Percentiles rank a stretch among this genome's conserved stretches.
phyloP scores from a whole-genome alignment of 2,888 invertebrate genomes.

The Selenia dentaria region DNA sequence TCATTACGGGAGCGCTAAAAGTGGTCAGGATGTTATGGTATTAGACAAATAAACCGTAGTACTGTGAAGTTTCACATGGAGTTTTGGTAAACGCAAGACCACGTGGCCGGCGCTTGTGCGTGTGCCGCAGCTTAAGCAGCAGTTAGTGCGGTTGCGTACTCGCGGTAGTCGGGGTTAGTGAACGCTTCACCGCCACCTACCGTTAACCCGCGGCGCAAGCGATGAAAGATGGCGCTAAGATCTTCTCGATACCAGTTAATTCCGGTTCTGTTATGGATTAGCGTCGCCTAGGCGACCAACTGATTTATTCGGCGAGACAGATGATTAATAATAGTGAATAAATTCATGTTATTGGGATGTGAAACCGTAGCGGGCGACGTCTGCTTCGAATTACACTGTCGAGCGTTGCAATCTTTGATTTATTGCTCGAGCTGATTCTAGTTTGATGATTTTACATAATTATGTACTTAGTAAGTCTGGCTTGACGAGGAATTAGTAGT shows the following conservation, averaged over 20 bases:
- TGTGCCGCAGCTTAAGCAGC: conserved; percentile 3
- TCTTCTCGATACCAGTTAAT: conserved; percentile 19
- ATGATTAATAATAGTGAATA: conserved; percentile 31
- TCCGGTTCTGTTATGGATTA: conserved; percentile 29
- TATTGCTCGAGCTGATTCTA: conserved; percentile 2
- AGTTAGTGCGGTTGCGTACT: conserved; percentile 17
- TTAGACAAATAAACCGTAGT: conserved; percentile 39
- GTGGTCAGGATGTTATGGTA: conserved; percentile 46
- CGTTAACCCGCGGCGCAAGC: conserved; percentile 48
- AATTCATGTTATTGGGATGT: conserved; percentile 21
- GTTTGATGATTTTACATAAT: not conserved
- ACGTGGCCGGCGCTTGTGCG: conserved; percentile 41
- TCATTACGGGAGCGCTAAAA: conserved; percentile 27
- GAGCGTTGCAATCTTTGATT: conserved; percentile 17
- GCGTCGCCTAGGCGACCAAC: conserved; percentile 28
- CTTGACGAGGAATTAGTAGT: conserved; percentile 1
- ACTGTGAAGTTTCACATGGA: conserved; percentile 31
- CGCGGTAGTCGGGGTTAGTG: conserved; percentile 54
- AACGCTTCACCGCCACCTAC: conserved; percentile 50
- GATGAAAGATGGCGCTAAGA: conserved; percentile 38
- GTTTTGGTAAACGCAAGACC: conserved; percentile 33
- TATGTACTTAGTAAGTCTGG: not conserved
- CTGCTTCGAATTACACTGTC: conserved; percentile 15
- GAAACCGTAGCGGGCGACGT: conserved; percentile 21
- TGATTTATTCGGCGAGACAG: conserved; percentile 31